Base-by-base conservation (phyloP, 1,140 invertebrate species). In the Geopemphigus sp. region DNA sequence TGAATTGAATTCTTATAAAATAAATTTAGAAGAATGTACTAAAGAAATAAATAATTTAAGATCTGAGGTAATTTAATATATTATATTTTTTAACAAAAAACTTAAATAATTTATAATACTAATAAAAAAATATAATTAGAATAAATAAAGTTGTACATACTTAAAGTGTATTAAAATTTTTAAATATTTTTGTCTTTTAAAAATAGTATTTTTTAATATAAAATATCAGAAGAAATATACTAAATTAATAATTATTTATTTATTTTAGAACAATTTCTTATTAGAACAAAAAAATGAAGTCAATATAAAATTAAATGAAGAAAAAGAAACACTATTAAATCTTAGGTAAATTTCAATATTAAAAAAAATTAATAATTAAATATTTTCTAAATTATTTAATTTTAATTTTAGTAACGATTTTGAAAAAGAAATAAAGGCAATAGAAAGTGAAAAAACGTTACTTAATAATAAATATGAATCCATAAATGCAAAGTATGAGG, bases 1-100 rank as follows among this genome's bases (percentile, higher is more conserved):
- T 17, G 56, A 76, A 22, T 4, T 76, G 29, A 26, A 11, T 47
- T 10, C 10, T 61, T 63, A 5, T 63, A 50, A 78, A 50, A 61
- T 57, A n/a, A 63, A 61, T 78, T 19, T 78, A 56, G 57, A 78
- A 78, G 54, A 78, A 47, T n/a, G n/a, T 61, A 47, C 15, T 24
- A 63, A 50, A 39, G 54, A 59, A 57, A 57, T 76, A 17, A 19
- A 56, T n/a, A 45, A 45, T 1, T 57, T 76, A 57, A 56, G 59
- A 57, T 39, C 56, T 12, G 57, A 78, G 45, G 74, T 78, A 50
- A 59, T 32, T 32, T 29, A 50, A 6, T 12, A 50, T 50, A 50
- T 32, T 59, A 59, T 3, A 57, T 57, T 26, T 39, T 47, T 24
- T 24, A 70, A 22, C 14, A 22, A 17, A 3, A 39, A 39, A 39